Evolutionary conservation across 2,797 vertebrate genomes (phyloP).

Genomic region (Notamacropus eugenii): DNA sequence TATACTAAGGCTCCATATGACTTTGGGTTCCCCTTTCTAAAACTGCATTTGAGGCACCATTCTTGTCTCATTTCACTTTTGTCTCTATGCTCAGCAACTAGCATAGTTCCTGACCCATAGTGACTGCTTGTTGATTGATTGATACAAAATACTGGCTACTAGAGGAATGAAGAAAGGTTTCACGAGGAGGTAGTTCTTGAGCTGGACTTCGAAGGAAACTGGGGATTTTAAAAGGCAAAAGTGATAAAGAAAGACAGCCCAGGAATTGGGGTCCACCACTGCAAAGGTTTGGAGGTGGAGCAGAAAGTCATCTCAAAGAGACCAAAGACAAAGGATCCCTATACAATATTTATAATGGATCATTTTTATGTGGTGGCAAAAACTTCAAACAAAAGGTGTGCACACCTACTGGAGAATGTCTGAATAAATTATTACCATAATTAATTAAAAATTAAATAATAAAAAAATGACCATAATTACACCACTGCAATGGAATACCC

Average conservation of each 20-base stretch:
- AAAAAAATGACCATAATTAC: not conserved
- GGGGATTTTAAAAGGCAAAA: too few relatives aligned
- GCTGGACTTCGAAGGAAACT: too few relatives aligned
- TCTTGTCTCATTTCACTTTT: not conserved
- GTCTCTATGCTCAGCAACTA: rapidly evolving
- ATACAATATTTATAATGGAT: not conserved
- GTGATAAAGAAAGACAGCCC: too few relatives aligned
- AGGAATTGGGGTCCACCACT: too few relatives aligned
- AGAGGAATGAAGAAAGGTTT: too few relatives aligned
- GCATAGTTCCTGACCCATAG: rapidly evolving
- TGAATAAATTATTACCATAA: not conserved
- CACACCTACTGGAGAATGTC: not conserved
- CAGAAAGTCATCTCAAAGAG: not conserved
- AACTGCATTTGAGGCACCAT: not conserved
- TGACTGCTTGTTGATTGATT: not conserved
- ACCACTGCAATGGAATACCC: not conserved
- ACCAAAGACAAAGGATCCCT: not conserved
- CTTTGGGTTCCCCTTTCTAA: not conserved
- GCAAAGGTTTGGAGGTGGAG: too few relatives aligned
- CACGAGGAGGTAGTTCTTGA: too few relatives aligned
- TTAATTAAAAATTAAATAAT: too few relatives aligned
- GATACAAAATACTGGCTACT: too few relatives aligned
- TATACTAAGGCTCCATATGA: not conserved
- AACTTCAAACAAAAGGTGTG: not conserved
- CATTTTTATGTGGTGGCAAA: not conserved